Evolutionary conservation across 2,113 vertebrate species (phyloP).

Genomic region (Chaenogobius annularis): DNA sequence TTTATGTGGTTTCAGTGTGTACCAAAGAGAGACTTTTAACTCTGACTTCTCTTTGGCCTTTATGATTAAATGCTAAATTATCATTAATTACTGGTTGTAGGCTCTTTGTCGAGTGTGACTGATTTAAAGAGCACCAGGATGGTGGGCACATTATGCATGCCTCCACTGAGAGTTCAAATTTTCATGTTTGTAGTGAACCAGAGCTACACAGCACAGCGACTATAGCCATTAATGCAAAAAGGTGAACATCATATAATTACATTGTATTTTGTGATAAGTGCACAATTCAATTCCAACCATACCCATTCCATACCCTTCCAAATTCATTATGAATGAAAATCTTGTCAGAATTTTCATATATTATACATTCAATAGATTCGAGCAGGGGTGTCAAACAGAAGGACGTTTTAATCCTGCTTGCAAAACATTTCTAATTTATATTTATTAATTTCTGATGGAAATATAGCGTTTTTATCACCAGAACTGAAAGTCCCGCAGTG

Average conservation of each 20-base stretch:
- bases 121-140: constrained; percentile 27
- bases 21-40: constrained; percentile 22
- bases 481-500: too few relatives aligned
- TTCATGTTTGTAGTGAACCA: background rate
- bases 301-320: constrained; percentile 6
- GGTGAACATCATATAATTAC: background rate
- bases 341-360: background rate
- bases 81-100: constrained; percentile 42
- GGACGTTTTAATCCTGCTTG: too few relatives aligned
- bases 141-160: constrained; percentile 11
- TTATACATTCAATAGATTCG: background rate
- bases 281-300: constrained; percentile 24
- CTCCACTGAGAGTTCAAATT: constrained; percentile 13
- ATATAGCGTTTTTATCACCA: too few relatives aligned
- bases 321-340: constrained; percentile 18
- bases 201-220: background rate
- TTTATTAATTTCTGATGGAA: too few relatives aligned
- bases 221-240: background rate
- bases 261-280: background rate
- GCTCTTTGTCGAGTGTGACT: constrained; percentile 34
- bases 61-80: constrained; percentile 67
- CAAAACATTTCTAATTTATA: too few relatives aligned
- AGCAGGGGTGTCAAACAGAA: background rate
- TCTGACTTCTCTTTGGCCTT: constrained; percentile 47
- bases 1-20: constrained; percentile 22